These are phyloP conservation scores for Lagopus leucura DNA, from an alignment of 2,113 vertebrate genomes.

Conservation along the genomic window DNA sequence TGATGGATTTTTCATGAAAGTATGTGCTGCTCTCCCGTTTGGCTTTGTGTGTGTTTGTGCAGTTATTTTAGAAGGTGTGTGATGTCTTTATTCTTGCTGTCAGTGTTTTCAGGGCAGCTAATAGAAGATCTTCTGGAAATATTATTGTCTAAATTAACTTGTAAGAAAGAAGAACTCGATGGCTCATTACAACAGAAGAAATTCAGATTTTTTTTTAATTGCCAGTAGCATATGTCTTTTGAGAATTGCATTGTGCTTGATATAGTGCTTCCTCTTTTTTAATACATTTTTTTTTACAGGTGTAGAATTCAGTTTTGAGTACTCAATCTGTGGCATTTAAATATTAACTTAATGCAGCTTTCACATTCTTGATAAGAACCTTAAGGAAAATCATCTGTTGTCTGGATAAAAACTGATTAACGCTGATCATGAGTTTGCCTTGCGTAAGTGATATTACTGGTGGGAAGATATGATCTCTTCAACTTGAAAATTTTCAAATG, in stretches of 20 bases:
- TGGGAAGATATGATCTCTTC: neutral
- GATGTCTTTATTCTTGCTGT: neutral
- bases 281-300: neutral
- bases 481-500: neutral
- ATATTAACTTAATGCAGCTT: neutral
- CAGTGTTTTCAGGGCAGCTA: neutral
- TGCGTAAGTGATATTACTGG: neutral
- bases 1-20: constrained; percentile 4
- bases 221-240: neutral
- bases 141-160: neutral
- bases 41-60: neutral
- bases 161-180: neutral
- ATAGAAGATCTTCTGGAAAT: neutral
- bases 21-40: neutral
- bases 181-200: neutral
- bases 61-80: neutral
- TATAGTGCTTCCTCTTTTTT: neutral
- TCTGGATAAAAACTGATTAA: neutral
- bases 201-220: neutral
- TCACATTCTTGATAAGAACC: neutral
- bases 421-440: neutral
- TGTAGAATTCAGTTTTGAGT: neutral
- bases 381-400: neutral
- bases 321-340: neutral
- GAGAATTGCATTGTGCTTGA: neutral